These are phyloP conservation scores for Doris montereyensis DNA, from an alignment of 2,888 invertebrate genomes.

Conservation along the genomic window DNA sequence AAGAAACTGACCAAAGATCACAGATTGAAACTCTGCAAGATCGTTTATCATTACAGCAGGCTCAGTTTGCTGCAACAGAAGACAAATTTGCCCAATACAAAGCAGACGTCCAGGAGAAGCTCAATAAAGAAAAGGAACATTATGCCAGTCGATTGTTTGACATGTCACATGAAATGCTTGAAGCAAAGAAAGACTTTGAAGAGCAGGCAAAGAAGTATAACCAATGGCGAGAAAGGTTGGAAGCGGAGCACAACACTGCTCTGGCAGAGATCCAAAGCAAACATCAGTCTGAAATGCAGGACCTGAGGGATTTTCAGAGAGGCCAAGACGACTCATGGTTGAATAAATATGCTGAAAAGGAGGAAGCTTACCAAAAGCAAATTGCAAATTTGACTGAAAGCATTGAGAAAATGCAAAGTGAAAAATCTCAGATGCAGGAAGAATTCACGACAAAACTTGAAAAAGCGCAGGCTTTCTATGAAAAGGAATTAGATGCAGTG, in stretches of 20 bases:
- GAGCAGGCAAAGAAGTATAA: conserved; percentile 63
- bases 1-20: conserved; percentile 54
- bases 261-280: conserved; percentile 57
- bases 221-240: conserved; percentile 55
- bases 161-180: conserved; percentile 66
- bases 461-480: conserved; percentile 69
- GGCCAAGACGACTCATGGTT: conserved; percentile 59
- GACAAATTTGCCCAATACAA: conserved; percentile 62
- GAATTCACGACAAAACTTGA: conserved; percentile 68
- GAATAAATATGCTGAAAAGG: conserved; percentile 57
- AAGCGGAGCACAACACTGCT: conserved; percentile 58
- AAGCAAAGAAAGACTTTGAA: conserved; percentile 67
- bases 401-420: conserved; percentile 52
- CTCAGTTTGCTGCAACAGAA: conserved; percentile 55
- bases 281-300: conserved; percentile 63
- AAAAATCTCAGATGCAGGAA: conserved; percentile 58
- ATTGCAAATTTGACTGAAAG: conserved; percentile 55
- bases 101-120: conserved; percentile 57
- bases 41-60: conserved; percentile 58
- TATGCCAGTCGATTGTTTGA: conserved; percentile 63
- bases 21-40: conserved; percentile 60
- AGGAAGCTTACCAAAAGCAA: conserved; percentile 61
- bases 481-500: conserved; percentile 69
- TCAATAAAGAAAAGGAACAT: conserved; percentile 58
- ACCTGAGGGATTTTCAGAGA: conserved; percentile 53